These are phyloP conservation scores for Hycleus cichorii DNA, from an alignment of 1,140 invertebrate species.

Conservation along the genomic window DNA sequence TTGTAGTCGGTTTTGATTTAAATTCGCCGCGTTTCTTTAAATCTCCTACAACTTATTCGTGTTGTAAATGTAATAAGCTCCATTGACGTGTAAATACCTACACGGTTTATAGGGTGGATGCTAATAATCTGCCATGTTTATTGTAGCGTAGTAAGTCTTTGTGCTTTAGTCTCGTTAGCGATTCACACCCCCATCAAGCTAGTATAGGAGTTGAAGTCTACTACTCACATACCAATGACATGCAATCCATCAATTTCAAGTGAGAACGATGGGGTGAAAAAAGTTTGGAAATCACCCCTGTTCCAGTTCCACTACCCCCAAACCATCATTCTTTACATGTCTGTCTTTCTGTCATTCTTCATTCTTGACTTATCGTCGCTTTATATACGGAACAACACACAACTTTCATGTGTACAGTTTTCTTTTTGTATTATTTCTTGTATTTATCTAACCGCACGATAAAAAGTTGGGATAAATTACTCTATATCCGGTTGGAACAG, in stretches of 20 bases:
- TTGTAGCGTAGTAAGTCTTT: background rate
- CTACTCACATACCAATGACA: conserved; percentile 11
- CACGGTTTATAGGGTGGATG: conserved; percentile 1
- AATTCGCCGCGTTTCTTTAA: no score
- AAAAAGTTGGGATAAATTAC: conserved; percentile 3
- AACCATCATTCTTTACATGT: conserved; percentile 16
- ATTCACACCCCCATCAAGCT: conserved; percentile 9
- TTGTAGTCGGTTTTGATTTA: no score
- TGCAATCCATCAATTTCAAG: conserved; percentile 23
- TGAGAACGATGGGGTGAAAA: background rate
- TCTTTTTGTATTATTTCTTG: background rate
- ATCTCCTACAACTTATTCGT: no score
- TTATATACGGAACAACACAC: conserved; percentile 7
- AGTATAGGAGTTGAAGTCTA: no score
- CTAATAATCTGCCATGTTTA: conserved; percentile 6
- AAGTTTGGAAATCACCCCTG: conserved; percentile 13
- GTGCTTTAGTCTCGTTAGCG: conserved; percentile 6
- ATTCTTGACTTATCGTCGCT: conserved; percentile 22
- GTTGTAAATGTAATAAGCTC: no score
- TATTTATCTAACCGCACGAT: no score
- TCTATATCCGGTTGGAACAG: background rate
- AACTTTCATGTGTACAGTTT: conserved; percentile 9
- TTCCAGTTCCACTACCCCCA: no score
- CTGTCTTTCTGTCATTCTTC: conserved; percentile 17
- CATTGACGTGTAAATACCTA: no score